Base-by-base conservation (phyloP, 2,797 vertebrate species). In the Alfaro cultratus region DNA sequence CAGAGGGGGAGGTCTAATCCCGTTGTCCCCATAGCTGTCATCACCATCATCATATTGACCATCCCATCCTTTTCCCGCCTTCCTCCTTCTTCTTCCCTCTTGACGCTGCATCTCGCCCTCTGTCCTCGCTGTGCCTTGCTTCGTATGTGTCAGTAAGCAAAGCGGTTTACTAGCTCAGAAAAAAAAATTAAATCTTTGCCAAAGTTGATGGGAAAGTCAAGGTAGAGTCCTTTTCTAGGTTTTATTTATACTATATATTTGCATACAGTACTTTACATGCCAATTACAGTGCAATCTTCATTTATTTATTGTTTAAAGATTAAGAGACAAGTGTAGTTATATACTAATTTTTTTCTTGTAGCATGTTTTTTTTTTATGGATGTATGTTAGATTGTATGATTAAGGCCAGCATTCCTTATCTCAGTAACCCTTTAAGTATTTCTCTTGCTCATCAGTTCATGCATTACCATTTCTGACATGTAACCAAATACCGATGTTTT, bases 221-320 rank as follows among this genome's bases (percentile, higher is more conserved):
- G 96, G 94, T 96, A 95, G 94, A 97, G 96, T 97, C 97, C 96
- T 95, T 97, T 97, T 97, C 94, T 97, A 96, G 96, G 96, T 97
- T 97, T 95, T 99, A 99, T 99, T 99, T 99, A 99, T 99, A 98
- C 98, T 98, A 97, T 98, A 99, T 99, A 98, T 97, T 95, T 98
- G 98, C 97, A 98, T 98, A 97, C 98, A 97, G 97, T 99, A 98
- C 98, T 99, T 99, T 99, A 99, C 97, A 99, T 97, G 97, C 97
- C 97, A 99, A 98, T 98, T 98, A 99, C 97, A 99, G 98, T 99
- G 99, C 99, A 99, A 99, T 99, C 97, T 97, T 97, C 94, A 95
- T 96, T 99, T 99, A 99, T 99, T 99, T 99, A 99, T 99, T 99
- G 97, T 99, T 97, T 96, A 97, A 97, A 96, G 96, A 96, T 95